phyloP scores from a whole-genome alignment of 2,888 invertebrate species.

The Napeogenes sylphis region DNA sequence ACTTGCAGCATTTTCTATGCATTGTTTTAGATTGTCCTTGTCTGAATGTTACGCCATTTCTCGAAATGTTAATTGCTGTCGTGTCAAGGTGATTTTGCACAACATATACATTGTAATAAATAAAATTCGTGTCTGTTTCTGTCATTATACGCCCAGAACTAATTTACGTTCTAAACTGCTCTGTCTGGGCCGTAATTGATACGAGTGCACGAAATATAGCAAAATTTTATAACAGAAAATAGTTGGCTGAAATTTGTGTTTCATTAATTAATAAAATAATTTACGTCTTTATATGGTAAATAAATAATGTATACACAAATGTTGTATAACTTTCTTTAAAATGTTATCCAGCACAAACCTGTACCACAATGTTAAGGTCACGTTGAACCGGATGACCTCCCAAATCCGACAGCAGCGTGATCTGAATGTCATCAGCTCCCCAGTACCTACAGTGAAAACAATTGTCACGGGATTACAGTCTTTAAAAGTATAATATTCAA shows the following conservation, averaged over 20 bases:
- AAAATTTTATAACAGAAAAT: too few relatives aligned
- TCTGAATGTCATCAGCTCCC: constrained; percentile 32
- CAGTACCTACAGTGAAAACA: background rate
- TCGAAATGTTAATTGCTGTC: constrained; percentile 52
- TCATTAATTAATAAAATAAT: too few relatives aligned
- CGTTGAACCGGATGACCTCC: constrained; percentile 39
- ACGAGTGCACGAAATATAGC: too few relatives aligned
- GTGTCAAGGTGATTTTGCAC: constrained; percentile 41
- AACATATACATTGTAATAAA: constrained; percentile 21
- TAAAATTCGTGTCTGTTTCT: constrained; percentile 12
- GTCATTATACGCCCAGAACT: constrained; percentile 7
- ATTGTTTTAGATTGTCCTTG: constrained; percentile 19
- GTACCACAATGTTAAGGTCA: constrained; percentile 39
- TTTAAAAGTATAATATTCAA: background rate
- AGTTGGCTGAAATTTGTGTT: too few relatives aligned
- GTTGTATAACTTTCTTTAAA: too few relatives aligned
- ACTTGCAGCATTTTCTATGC: background rate
- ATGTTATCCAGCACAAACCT: background rate
- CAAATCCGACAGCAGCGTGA: constrained; percentile 38
- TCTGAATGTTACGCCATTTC: constrained; percentile 48
- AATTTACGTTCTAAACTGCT: background rate
- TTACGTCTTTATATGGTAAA: too few relatives aligned
- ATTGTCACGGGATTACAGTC: background rate
- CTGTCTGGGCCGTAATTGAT: background rate
- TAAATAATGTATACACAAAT: too few relatives aligned